These are phyloP conservation scores for Siderastrea radians DNA, from an alignment of 92 coral and sea anemone genomes.

Conservation along the genomic window DNA sequence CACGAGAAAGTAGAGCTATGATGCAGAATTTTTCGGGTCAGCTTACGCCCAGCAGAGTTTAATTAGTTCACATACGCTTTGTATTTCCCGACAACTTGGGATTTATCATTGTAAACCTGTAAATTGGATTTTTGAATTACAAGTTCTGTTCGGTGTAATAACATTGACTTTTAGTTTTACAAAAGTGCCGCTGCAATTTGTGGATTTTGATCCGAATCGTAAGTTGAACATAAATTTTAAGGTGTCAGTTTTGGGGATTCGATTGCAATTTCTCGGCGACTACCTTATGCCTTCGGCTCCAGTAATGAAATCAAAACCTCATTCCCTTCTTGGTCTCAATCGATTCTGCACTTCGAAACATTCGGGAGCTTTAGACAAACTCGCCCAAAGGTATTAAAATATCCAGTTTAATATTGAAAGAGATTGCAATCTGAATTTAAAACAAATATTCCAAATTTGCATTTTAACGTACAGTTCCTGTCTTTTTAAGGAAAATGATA, in stretches of 20 bases:
- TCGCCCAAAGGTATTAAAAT: too few species aligned
- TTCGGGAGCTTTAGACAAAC: too few species aligned
- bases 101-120: not conserved
- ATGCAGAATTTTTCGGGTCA: not conserved
- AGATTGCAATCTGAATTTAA: not conserved
- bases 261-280: not conserved
- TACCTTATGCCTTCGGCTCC: too few species aligned
- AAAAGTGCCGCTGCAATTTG: not conserved
- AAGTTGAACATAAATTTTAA: not conserved
- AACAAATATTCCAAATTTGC: not conserved
- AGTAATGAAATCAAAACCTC: too few species aligned
- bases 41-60: not conserved
- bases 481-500: not conserved
- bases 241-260: not conserved
- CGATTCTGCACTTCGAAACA: too few species aligned
- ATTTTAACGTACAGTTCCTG: not conserved
- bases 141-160: not conserved
- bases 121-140: not conserved
- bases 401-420: not conserved
- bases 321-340: too few species aligned
- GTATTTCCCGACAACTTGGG: too few species aligned
- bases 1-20: not conserved
- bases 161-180: not conserved
- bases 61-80: not conserved
- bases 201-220: not conserved